Evolutionary conservation across 2,888 invertebrate genomes (phyloP).

Genomic region (Argyresthia goedartella): DNA sequence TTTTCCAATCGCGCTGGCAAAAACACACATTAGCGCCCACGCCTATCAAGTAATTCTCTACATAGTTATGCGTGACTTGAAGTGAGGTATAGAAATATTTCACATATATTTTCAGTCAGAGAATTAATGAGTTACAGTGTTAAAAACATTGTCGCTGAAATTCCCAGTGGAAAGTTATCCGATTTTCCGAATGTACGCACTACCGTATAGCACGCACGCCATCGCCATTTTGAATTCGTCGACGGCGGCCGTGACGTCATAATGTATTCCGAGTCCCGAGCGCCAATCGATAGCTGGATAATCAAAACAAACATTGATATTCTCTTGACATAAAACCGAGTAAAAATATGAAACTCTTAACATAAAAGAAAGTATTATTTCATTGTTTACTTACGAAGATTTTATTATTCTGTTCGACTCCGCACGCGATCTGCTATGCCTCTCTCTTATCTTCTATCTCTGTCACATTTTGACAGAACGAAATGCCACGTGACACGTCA

Average conservation of each 20-base stretch:
- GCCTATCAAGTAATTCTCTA: no score
- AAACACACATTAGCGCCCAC: no score
- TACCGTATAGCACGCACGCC: no score
- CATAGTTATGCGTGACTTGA: no score
- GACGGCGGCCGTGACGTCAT: not conserved
- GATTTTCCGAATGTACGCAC: no score
- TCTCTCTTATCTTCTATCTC: constrained; percentile 33
- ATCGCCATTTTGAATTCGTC: not conserved
- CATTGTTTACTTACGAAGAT: constrained; percentile 34
- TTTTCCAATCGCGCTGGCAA: no score
- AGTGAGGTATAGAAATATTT: no score
- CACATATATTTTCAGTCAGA: no score
- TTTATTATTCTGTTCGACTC: constrained; percentile 1
- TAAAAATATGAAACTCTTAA: constrained; percentile 7
- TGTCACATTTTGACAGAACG: constrained; percentile 53
- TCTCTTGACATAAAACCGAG: not conserved
- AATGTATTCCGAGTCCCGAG: not conserved
- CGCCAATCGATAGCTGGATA: not conserved
- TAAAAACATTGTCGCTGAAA: no score
- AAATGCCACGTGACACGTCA: constrained; percentile 41
- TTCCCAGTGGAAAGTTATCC: no score
- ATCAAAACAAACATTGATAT: no score
- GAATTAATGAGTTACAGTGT: no score
- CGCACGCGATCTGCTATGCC: constrained; percentile 27
- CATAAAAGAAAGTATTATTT: constrained; percentile 1